Evolutionary conservation across 1,140 invertebrate species (phyloP).

Genomic region (Neocloeon triangulifer): DNA sequence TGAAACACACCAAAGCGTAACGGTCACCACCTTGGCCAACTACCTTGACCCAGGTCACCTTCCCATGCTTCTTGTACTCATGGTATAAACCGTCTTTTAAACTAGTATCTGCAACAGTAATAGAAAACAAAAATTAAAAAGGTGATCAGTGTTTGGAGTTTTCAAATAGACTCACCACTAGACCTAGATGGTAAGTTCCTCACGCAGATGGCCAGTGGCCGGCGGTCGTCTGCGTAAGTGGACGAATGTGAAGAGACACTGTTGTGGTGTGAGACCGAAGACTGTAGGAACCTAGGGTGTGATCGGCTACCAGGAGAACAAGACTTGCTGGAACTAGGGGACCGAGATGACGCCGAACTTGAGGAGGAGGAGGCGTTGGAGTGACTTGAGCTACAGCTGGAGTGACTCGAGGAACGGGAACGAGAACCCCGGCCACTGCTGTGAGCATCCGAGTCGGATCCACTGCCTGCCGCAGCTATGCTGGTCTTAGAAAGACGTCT

Average conservation of each 20-base stretch:
- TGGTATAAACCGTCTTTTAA: conserved; percentile 93
- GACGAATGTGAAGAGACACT: too few relatives aligned
- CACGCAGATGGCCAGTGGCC: conserved; percentile 75
- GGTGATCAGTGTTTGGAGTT: background rate
- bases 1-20: conserved; percentile 81
- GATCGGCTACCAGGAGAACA: too few relatives aligned
- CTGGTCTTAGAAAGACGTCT: too few relatives aligned
- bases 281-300: too few relatives aligned
- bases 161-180: conserved; percentile 30
- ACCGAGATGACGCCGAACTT: conserved; percentile 17
- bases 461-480: conserved; percentile 18
- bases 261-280: too few relatives aligned
- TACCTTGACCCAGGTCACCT: conserved; percentile 85
- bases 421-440: conserved; percentile 21
- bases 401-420: conserved; percentile 20
- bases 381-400: conserved; percentile 20
- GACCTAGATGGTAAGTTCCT: conserved; percentile 73
- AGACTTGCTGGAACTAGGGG: conserved; percentile 13
- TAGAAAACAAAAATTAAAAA: conserved; percentile 5
- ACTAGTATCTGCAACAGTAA: conserved; percentile 50
- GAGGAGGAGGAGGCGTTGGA: conserved; percentile 12
- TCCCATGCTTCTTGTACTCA: conserved; percentile 96
- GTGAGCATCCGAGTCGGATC: conserved; percentile 18
- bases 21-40: conserved; percentile 57
- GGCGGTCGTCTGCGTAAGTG: conserved; percentile 37